Evolutionary conservation across 2,113 vertebrate species (phyloP).

Genomic region (Phaethornis superciliosus): DNA sequence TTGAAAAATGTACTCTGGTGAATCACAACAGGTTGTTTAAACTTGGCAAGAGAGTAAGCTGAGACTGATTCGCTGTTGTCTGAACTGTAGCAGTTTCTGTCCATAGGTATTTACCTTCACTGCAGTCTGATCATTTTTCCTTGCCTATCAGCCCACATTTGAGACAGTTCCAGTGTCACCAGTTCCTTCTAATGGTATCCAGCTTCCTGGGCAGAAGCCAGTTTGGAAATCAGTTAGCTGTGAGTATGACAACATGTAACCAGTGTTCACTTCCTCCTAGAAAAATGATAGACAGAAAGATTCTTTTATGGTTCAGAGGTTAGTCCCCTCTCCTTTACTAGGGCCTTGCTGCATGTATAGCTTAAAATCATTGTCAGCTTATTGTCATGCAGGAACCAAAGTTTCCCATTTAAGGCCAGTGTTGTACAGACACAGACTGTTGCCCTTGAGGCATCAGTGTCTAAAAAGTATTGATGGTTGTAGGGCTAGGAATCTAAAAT

Average conservation of each 20-base stretch:
- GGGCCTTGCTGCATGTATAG: background rate
- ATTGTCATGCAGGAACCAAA: conserved; percentile 46
- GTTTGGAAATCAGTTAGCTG: conserved; percentile 67
- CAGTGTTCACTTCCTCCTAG: conserved; percentile 10
- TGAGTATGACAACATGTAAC: conserved; percentile 61
- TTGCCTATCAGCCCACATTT: conserved; percentile 73
- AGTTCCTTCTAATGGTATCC: conserved; percentile 75
- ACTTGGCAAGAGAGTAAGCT: background rate
- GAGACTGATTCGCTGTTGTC: background rate
- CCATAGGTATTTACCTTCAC: background rate
- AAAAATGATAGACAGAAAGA: conserved; percentile 11
- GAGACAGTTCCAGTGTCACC: conserved; percentile 72
- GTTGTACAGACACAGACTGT: background rate
- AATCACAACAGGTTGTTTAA: conserved; percentile 1
- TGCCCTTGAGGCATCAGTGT: background rate
- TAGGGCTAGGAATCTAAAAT: background rate
- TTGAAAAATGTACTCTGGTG: background rate
- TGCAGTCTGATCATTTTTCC: conserved; percentile 46
- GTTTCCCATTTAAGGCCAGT: background rate
- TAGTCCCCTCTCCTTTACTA: background rate
- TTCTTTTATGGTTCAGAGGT: background rate
- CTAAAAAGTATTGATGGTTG: background rate
- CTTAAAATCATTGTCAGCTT: background rate
- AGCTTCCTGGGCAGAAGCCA: conserved; percentile 67
- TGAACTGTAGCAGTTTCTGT: conserved; percentile 51